These are phyloP conservation scores for Acronicta aceris DNA, from an alignment of 2,888 invertebrate genomes.

Conservation along the genomic window DNA sequence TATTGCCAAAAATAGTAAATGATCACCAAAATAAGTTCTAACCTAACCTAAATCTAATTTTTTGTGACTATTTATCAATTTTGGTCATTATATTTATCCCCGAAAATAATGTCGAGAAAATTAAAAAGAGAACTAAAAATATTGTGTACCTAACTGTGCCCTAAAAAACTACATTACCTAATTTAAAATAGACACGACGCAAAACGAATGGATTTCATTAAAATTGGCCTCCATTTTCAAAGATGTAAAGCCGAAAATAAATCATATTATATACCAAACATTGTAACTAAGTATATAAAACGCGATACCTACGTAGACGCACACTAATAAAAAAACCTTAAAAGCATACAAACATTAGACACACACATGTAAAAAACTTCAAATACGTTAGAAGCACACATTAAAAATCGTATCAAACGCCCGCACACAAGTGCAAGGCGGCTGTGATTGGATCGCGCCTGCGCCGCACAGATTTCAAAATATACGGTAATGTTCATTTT, in stretches of 20 bases:
- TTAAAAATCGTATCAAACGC: constrained; percentile 57
- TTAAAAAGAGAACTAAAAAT: too few species aligned
- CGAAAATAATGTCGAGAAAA: too few species aligned
- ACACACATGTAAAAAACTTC: constrained; percentile 40
- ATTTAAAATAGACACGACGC: constrained; percentile 5
- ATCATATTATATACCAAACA: constrained; percentile 34
- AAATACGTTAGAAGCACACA: constrained; percentile 55
- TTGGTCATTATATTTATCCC: too few species aligned
- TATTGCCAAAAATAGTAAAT: too few species aligned
- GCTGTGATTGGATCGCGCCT: constrained; percentile 69
- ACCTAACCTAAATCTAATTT: too few species aligned
- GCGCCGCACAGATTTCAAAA: constrained; percentile 67
- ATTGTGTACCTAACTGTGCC: too few species aligned
- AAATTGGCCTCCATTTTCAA: constrained; percentile 46
- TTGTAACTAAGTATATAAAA: constrained; percentile 27
- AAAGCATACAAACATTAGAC: constrained; percentile 42
- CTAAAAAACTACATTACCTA: neutral
- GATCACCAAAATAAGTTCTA: too few species aligned
- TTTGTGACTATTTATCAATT: too few species aligned
- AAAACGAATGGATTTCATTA: constrained; percentile 29
- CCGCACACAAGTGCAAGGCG: constrained; percentile 63
- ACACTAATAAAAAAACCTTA: constrained; percentile 38
- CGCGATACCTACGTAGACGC: constrained; percentile 32
- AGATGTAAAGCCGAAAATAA: constrained; percentile 41
- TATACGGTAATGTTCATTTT: constrained; percentile 82